Evolutionary conservation across 2,888 invertebrate species (phyloP), one percentile per base, ranked within the genome.

Genomic region (Chrysolina americana): DNA sequence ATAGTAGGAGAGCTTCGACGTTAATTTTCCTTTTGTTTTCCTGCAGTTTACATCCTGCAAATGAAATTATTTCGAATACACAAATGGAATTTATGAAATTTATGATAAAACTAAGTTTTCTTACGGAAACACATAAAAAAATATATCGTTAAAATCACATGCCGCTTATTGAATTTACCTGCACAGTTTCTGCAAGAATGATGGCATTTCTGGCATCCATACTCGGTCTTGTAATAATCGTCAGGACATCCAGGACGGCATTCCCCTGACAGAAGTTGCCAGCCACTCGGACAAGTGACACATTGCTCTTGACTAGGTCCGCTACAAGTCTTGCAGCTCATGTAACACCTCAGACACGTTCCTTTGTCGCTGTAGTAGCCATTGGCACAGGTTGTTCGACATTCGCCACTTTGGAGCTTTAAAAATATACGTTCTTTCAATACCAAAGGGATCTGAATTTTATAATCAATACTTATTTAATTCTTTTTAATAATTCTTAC

Each of bases 331-430:
- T 92, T 92, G 85, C 96, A 96, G 68, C 95, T 94, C 72, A 95
- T 90, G 86, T 96, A 95, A 87, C 96, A 96, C 84, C 95, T 93
- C 59, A 94, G 91, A 85, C 96, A 96, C 13, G 92, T 91, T 41
- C 96, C 95, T 11, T 94, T 92, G 86, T 96, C 96, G 83, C 95
- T 96, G 89, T 95, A 96, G 88, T 95, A 96, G 66, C 96, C 96
- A 81, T 85, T 91, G 68, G 95, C 94, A 83, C 96, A 96, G 2
- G 94, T 91, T 0, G 95, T 93, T 72, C 94, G 90, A 86, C 96
- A 96, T 76, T 94, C 94, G 41, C 96, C 96, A 77, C 94, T 94
- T 88, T 96, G 95, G 68, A 96, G 89, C 83, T 88, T 76, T 64
- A 84, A 83, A 68, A 75, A 66, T 59, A 66, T 73, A 28, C 48